Evolutionary conservation across 2,888 invertebrate genomes (phyloP).

Genomic region (Dermolepida albohirtum): DNA sequence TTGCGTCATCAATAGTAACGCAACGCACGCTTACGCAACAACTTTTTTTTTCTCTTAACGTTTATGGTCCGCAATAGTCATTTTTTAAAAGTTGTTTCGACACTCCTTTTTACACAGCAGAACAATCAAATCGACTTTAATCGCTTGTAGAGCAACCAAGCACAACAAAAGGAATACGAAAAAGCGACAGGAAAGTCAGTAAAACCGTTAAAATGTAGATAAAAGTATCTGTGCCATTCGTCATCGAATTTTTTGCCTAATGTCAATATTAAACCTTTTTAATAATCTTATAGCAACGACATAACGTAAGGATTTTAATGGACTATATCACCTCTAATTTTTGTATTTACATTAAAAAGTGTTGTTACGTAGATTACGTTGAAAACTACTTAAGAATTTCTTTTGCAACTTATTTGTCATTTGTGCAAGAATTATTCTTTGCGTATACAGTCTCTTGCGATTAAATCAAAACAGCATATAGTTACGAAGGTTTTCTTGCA

Average conservation of each 20-base stretch:
- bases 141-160: not conserved
- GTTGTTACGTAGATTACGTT: no score
- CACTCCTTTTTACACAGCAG: slow-evolving; percentile 22
- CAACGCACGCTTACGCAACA: slow-evolving; percentile 9
- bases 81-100: slow-evolving; percentile 21
- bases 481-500: no score
- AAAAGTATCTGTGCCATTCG: slow-evolving; percentile 6
- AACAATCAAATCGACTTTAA: slow-evolving; percentile 15
- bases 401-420: no score
- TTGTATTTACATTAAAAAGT: no score
- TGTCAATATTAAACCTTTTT: slow-evolving; percentile 16
- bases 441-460: no score
- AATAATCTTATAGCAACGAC: slow-evolving; percentile 8
- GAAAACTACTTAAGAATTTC: no score
- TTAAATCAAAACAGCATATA: no score
- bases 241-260: not conserved
- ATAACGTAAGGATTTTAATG: not conserved
- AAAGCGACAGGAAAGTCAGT: slow-evolving; percentile 13
- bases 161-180: slow-evolving; percentile 8
- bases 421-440: no score
- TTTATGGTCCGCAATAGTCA: slow-evolving; percentile 3
- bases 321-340: no score
- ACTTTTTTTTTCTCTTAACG: slow-evolving; percentile 1
- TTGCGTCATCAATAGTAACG: slow-evolving; percentile 22
- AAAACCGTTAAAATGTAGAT: slow-evolving; percentile 22